phyloP scores from a whole-genome alignment of 2,888 invertebrate genomes.

The Nomada fucata region DNA sequence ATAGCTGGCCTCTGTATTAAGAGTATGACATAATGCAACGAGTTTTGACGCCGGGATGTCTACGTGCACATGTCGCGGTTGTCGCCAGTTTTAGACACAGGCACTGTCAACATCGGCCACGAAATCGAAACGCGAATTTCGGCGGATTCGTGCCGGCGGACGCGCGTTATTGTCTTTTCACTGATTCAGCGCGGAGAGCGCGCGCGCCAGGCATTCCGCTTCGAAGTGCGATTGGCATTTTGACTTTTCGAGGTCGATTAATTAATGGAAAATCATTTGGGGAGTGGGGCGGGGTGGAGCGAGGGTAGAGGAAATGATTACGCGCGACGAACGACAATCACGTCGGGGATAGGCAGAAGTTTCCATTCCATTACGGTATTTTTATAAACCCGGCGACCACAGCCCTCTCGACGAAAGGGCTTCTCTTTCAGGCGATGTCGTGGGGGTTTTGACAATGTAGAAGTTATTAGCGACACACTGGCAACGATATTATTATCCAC shows the following conservation, averaged over 20 bases:
- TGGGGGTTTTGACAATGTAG: slow-evolving; percentile 20
- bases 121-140: slow-evolving; percentile 48
- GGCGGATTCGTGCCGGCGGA: neutral
- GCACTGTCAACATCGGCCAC: slow-evolving; percentile 70
- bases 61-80: slow-evolving; percentile 76
- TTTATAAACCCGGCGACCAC: neutral
- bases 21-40: slow-evolving; percentile 76
- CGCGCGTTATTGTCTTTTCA: neutral
- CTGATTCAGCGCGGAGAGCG: neutral
- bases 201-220: neutral
- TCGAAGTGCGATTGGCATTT: neutral
- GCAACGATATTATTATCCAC: slow-evolving; percentile 57
- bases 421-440: slow-evolving; percentile 1
- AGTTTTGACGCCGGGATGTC: slow-evolving; percentile 81
- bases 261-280: neutral
- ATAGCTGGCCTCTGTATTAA: slow-evolving; percentile 37
- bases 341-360: neutral
- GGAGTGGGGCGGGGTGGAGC: too few species aligned
- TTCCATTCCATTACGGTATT: neutral
- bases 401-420: neutral
- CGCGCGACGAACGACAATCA: neutral
- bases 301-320: too few species aligned
- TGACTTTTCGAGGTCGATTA: neutral
- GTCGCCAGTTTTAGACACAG: slow-evolving; percentile 76
- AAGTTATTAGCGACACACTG: slow-evolving; percentile 36